Evolutionary conservation across 2,797 vertebrate genomes (phyloP).

Genomic region (Rhinophrynus dorsalis): DNA sequence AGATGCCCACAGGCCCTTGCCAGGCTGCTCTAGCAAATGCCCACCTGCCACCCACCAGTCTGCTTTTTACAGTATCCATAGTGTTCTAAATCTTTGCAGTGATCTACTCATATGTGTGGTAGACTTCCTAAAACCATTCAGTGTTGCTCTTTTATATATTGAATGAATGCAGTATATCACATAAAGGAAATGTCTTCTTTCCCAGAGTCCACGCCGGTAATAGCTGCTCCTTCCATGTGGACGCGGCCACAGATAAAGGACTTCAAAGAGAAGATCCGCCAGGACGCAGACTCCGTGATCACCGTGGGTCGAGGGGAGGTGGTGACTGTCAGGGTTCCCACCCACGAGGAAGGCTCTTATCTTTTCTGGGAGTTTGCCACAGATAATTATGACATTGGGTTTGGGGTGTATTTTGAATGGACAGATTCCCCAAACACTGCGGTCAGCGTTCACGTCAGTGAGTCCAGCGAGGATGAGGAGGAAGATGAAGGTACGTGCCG

Average conservation of each 20-base stretch:
- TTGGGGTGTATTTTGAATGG: constrained; percentile 99
- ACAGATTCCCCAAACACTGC: constrained; percentile 92
- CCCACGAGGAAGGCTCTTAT: constrained; percentile 96
- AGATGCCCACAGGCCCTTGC: no score
- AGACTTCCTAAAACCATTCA: no score
- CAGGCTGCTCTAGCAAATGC: no score
- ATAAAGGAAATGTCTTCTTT: no score
- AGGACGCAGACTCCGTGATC: constrained; percentile 97
- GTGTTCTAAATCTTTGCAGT: no score
- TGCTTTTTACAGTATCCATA: no score
- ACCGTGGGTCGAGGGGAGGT: constrained; percentile 97
- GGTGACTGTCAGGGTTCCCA: constrained; percentile 95
- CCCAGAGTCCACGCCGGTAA: constrained; percentile 84
- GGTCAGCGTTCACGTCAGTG: constrained; percentile 96
- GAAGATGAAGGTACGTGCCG: constrained; percentile 93
- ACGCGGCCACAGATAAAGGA: constrained; percentile 97
- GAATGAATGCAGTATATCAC: no score
- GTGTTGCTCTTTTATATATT: no score
- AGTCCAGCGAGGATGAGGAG: constrained; percentile 97
- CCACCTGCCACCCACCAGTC: no score
- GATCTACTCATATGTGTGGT: no score
- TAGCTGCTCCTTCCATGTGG: constrained; percentile 98
- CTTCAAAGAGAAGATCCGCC: constrained; percentile 98
- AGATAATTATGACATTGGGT: constrained; percentile 98
- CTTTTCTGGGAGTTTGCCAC: constrained; percentile 99